Evolutionary conservation across 92 coral and sea anemone genomes (phyloP).

Genomic region (Epizoanthus scotinus): DNA sequence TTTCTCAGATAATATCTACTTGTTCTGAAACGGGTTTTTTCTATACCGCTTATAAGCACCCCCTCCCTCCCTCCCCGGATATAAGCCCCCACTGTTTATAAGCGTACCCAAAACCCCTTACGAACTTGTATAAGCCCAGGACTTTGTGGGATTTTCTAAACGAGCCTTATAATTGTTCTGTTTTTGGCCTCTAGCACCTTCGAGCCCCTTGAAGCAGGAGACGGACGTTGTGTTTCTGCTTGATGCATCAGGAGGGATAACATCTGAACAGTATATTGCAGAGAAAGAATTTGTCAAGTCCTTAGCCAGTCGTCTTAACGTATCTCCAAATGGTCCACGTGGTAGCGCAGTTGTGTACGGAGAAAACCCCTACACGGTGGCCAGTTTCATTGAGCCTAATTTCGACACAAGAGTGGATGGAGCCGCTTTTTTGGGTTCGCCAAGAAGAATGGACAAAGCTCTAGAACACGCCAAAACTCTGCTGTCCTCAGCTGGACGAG

Average conservation of each 20-base stretch:
- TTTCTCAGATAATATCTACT: no score
- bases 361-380: slow-evolving; percentile 14
- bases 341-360: slow-evolving; percentile 23
- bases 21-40: no score
- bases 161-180: not conserved
- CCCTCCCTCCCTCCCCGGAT: no score
- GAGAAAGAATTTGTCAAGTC: slow-evolving; percentile 31
- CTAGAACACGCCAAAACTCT: slow-evolving; percentile 9
- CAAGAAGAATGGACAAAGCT: slow-evolving; percentile 33
- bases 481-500: slow-evolving; percentile 39
- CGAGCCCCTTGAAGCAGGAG: slow-evolving; percentile 16
- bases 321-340: slow-evolving; percentile 23
- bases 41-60: no score
- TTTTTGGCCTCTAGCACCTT: not conserved
- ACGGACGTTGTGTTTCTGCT: slow-evolving; percentile 32
- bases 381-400: slow-evolving; percentile 20
- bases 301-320: slow-evolving; percentile 29
- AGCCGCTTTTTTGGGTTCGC: slow-evolving; percentile 22
- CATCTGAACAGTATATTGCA: slow-evolving; percentile 12
- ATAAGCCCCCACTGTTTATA: no score
- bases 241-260: slow-evolving; percentile 24
- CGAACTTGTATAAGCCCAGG: no score
- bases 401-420: slow-evolving; percentile 15
- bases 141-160: no score
- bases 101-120: no score